Base-by-base conservation (phyloP, 2,113 vertebrate species). In the Chascanopsetta lugubris region DNA sequence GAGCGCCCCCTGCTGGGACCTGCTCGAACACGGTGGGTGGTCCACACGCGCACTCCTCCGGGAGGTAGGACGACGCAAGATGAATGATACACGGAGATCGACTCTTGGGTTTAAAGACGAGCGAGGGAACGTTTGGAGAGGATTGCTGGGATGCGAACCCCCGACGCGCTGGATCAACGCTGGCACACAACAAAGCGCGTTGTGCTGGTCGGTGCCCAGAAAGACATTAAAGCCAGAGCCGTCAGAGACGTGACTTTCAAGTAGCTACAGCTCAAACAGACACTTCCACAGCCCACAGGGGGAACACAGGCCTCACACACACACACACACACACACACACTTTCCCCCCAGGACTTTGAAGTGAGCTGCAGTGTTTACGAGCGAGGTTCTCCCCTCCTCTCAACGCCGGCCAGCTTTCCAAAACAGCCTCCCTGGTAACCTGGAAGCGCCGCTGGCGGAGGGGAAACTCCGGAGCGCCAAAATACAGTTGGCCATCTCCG, bases 321-420 rank as follows among this genome's bases (percentile, higher is more conserved):
- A 76, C 49, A 60, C 1, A 48, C 48, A n/a, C n/a, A n/a, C 61
- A 57, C 48, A 54, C n/a, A 61, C 82, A 61, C 50, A 21, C 43
- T 61, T 72, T 73, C 20, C 42, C 49, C 51, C 18, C 40, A 53
- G 65, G n/a, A 64, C 75, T 89, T 85, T 83, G 80, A 87, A 78
- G 82, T 55, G 56, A 64, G 67, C 64, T 57, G 50, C 67, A 51
- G 64, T 65, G 69, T 88, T 90, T 77, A 86, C 24, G 69, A 85
- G 67, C 74, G 42, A 81, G 60, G 18, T 69, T 77, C 72, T 72
- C 71, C 64, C 38, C 71, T 61, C 36, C 72, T 87, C 75, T 79
- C 47, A 86, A 87, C 78, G 48, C 22, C 68, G 58, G 85, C 87
- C 89, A 90, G 85, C 69, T 92, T 92, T 92, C 89, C 89, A 90